Conservation (phyloP, 2,888 invertebrate genomes). For the Nymphalis urticae region DNA sequence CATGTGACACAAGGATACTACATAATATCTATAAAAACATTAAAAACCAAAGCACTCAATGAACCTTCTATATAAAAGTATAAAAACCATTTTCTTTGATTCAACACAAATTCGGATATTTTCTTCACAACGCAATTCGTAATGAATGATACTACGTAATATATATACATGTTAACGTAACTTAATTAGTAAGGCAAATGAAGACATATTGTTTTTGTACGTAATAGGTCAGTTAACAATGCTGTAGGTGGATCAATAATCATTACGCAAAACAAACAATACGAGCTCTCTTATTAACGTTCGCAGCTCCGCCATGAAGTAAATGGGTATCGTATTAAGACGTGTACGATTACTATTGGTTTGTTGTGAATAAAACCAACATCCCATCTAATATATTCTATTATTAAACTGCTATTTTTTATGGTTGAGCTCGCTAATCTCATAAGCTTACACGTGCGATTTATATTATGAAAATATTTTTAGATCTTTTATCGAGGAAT, state of each 20-base stretch:
- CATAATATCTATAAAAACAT: no score
- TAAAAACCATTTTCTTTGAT: no score
- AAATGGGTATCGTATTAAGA: slow-evolving; percentile 1
- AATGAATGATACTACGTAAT: not conserved
- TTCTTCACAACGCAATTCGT: not conserved
- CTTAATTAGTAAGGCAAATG: not conserved
- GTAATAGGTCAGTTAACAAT: not conserved
- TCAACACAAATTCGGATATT: no score
- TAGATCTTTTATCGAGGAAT: no score
- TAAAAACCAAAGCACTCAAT: no score
- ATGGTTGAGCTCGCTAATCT: no score
- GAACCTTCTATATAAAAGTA: no score
- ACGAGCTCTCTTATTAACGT: slow-evolving; percentile 4
- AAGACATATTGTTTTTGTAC: slow-evolving; percentile 8
- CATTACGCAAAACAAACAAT: slow-evolving; percentile 15
- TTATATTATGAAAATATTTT: no score
- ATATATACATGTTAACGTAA: not conserved
- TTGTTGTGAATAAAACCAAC: slow-evolving; percentile 9
- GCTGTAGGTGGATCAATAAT: slow-evolving; percentile 6
- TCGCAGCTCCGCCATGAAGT: not conserved
- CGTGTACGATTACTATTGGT: not conserved
- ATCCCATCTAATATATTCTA: not conserved
- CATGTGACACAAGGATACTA: no score
- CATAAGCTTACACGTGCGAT: no score
- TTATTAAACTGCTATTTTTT: no score